Evolutionary conservation across 2,888 invertebrate genomes (phyloP).

Genomic region (Tillus elongatus): DNA sequence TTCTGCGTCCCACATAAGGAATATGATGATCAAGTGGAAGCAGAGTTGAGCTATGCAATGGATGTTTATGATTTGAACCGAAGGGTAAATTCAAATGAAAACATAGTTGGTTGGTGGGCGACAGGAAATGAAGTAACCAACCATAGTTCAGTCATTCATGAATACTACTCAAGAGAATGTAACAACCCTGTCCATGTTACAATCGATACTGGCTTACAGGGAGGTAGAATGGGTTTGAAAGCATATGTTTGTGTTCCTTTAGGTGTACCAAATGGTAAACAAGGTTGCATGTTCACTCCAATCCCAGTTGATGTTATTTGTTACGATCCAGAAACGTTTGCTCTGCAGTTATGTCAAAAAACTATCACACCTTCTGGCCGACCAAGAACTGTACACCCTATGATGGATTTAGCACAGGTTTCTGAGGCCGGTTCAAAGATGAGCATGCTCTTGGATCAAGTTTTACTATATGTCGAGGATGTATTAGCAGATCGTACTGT

Average conservation of each 20-base stretch:
- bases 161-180: conserved; percentile 92
- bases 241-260: conserved; percentile 88
- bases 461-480: conserved; percentile 83
- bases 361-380: conserved; percentile 51
- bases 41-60: conserved; percentile 93
- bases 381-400: conserved; percentile 40
- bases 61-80: conserved; percentile 91
- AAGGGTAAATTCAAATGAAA: conserved; percentile 85
- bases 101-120: conserved; percentile 98
- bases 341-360: conserved; percentile 73
- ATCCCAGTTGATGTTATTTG: conserved; percentile 80
- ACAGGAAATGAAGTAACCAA: conserved; percentile 96
- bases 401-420: conserved; percentile 65
- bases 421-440: conserved; percentile 77
- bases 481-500: conserved; percentile 71
- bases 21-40: conserved; percentile 93
- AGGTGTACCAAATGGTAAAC: conserved; percentile 89
- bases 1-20: conserved; percentile 99
- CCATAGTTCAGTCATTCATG: conserved; percentile 94
- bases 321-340: conserved; percentile 87
- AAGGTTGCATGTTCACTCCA: conserved; percentile 94
- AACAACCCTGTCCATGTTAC: conserved; percentile 92
- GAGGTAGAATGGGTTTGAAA: conserved; percentile 85
- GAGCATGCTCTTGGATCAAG: conserved; percentile 65
- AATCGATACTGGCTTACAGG: conserved; percentile 83